Evolutionary conservation across 2,797 vertebrate species (phyloP).

Genomic region (Columba guinea): DNA sequence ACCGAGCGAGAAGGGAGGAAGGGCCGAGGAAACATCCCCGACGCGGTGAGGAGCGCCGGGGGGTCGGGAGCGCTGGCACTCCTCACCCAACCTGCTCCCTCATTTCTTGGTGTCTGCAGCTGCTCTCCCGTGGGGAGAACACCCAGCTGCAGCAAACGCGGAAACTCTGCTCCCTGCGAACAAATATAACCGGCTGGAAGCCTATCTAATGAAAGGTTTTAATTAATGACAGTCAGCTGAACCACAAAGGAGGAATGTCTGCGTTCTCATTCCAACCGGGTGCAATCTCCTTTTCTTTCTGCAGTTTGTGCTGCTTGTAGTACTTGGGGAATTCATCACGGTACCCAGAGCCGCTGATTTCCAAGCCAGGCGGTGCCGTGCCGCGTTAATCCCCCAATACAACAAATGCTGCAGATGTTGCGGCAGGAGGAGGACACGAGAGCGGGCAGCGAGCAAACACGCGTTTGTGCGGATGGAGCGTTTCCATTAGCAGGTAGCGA

Average conservation of each 20-base stretch:
- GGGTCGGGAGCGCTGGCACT: not conserved
- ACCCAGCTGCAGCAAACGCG: not conserved
- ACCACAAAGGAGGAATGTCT: not conserved
- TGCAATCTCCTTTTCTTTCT: not conserved
- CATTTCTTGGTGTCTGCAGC: not conserved
- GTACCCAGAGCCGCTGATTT: not conserved
- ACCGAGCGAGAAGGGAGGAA: not conserved
- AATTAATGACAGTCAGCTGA: constrained; percentile 3
- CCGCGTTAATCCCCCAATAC: not conserved
- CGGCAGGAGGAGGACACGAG: not conserved
- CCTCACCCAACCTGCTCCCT: not conserved
- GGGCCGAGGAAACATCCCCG: not conserved
- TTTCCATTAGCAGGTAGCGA: not conserved
- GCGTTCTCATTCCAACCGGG: not conserved
- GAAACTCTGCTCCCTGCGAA: not conserved
- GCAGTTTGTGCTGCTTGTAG: not conserved
- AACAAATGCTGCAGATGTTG: not conserved
- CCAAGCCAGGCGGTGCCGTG: not conserved
- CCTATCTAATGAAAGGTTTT: constrained; percentile 1
- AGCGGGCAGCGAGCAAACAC: not conserved
- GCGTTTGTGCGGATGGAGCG: not conserved
- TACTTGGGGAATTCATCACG: not conserved
- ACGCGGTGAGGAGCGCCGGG: not conserved
- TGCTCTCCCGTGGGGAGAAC: not conserved
- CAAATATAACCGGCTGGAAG: not conserved